Evolutionary conservation across 2,888 invertebrate species (phyloP), one percentile per base, ranked within the genome.

Genomic region (Graphium colonna): DNA sequence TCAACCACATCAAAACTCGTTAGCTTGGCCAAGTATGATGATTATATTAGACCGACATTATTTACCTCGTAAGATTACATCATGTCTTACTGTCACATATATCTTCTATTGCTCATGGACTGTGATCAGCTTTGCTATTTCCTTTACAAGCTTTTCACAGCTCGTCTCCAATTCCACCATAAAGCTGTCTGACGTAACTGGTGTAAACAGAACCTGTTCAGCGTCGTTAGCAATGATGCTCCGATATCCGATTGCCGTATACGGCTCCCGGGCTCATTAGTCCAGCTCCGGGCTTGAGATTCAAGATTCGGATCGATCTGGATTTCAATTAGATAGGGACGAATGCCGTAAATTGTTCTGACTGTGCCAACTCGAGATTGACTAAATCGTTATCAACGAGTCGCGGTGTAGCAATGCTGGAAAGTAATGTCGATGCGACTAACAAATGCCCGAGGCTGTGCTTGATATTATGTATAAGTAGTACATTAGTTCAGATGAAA

Each of bases 161-260:
- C 8, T 36, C 33, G 3, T 12, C 36, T 36, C 13, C 7, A 10
- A 5, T 12, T n/a, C 4, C 2, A 12, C 36, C n/a, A 36, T 36
- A 13, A 36, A 13, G 12, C 36, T 1, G 36, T 36, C 12, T n/a
- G 13, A 36, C 1, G 1, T n/a, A 1, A 12, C 12, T 12, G 9
- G 12, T 13, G 36, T 12, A 56, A 5, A 51, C 51, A 33, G 5
- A 12, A 12, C 18, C 28, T n/a, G 38, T 55, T 57, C 57, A 64
- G 62, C 67, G 72, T 80, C 79, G 79, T 79, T 80, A 81, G 77
- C 69, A 69, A 75, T 76, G 78, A 77, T 75, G 69, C 71, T 77
- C 73, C 76, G 78, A 80, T 80, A 82, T 79, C 68, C 74, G 81
- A 80, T 82, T 77, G 58, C 82, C 82, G 65, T 82, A 75, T 79